Evolutionary conservation across 1,140 invertebrate genomes (phyloP).

Genomic region (Andricus grossulariae): DNA sequence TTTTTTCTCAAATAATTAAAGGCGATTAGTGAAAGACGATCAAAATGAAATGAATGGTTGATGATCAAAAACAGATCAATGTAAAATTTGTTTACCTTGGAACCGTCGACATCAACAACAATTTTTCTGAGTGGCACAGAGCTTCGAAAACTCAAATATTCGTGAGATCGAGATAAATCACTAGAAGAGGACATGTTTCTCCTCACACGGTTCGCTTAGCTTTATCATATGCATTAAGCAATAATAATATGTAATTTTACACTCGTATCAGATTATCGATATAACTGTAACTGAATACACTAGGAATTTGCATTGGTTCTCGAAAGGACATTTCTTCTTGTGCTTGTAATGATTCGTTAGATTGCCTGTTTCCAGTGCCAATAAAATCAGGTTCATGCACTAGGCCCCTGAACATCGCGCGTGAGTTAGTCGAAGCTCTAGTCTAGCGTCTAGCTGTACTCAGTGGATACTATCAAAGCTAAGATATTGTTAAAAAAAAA

Average conservation of each 20-base stretch:
- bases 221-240: constrained; percentile 2
- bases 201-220: background rate
- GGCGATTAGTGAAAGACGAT: background rate
- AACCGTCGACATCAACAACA: constrained; percentile 85
- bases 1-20: no score
- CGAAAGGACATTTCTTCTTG: background rate
- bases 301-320: background rate
- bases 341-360: constrained; percentile 7
- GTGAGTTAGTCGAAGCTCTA: background rate
- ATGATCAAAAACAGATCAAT: constrained; percentile 11
- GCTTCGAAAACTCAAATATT: constrained; percentile 91
- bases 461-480: background rate
- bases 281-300: constrained; percentile 8
- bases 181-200: constrained; percentile 80
- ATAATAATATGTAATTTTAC: constrained; percentile 12
- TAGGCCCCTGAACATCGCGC: no score
- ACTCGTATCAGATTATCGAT: constrained; percentile 21
- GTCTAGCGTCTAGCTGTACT: background rate
- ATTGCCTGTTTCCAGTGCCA: background rate
- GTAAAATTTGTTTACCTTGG: constrained; percentile 79
- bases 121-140: constrained; percentile 88
- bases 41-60: background rate
- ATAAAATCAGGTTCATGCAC: background rate
- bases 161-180: constrained; percentile 85
- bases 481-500: background rate